Evolutionary conservation across 2,888 invertebrate genomes (phyloP).

Genomic region (Carcina quercana): DNA sequence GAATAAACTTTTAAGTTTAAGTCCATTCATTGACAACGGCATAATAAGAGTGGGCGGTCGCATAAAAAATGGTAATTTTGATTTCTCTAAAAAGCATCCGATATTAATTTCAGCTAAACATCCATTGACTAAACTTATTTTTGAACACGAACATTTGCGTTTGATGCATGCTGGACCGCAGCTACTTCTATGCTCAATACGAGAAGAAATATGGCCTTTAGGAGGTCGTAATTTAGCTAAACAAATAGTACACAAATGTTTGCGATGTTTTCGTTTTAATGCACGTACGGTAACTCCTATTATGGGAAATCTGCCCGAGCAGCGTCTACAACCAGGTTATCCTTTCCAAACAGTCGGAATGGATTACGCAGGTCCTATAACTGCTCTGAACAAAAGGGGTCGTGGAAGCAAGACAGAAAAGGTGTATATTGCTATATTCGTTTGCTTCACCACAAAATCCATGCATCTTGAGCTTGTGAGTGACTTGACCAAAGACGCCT

Average conservation of each 20-base stretch:
- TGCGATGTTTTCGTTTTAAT: constrained; percentile 5
- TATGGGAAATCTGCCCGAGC: constrained; percentile 9
- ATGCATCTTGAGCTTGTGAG: constrained; percentile 12
- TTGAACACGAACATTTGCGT: constrained; percentile 3
- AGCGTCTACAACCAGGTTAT: constrained; percentile 9
- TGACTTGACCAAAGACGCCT: constrained; percentile 10
- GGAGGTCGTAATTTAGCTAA: constrained; percentile 8
- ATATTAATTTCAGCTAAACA: constrained; percentile 3
- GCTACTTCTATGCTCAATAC: neutral
- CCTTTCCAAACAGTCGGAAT: constrained; percentile 6
- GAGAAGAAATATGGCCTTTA: constrained; percentile 5
- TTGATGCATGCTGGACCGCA: constrained; percentile 6
- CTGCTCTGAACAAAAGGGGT: neutral
- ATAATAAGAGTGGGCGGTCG: constrained; percentile 5
- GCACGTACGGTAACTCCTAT: constrained; percentile 5
- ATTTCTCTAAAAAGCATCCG: constrained; percentile 6
- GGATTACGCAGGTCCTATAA: neutral
- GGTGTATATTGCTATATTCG: constrained; percentile 5
- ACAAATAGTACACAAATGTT: constrained; percentile 2
- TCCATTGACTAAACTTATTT: constrained; percentile 2
- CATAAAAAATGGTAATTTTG: constrained; percentile 3
- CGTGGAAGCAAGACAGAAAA: neutral
- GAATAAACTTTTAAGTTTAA: neutral
- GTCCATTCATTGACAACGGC: constrained; percentile 3
- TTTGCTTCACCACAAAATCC: constrained; percentile 11